phyloP scores from a whole-genome alignment of 2,113 vertebrate genomes.

The Psilopsiagon aymara region DNA sequence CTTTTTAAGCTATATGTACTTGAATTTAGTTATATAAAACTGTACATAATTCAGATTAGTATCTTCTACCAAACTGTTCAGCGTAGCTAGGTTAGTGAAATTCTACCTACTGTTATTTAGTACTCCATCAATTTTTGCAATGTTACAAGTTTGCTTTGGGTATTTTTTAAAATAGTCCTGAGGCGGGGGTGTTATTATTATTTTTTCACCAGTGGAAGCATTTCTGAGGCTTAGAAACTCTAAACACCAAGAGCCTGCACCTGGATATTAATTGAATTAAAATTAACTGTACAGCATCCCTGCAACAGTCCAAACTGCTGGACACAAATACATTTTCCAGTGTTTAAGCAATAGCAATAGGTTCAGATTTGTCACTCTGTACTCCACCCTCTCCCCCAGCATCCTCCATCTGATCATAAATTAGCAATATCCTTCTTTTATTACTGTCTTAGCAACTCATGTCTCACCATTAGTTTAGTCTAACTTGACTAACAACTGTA shows the following conservation, averaged over 20 bases:
- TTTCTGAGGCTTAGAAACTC: not conserved
- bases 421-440: not conserved
- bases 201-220: not conserved
- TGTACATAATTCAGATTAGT: not conserved
- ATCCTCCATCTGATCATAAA: not conserved
- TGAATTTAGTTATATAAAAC: not conserved
- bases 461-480: not conserved
- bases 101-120: not conserved
- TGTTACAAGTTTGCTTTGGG: not conserved
- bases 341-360: not conserved
- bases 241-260: not conserved
- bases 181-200: not conserved
- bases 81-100: not conserved
- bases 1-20: not conserved
- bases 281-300: not conserved
- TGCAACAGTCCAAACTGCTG: not conserved
- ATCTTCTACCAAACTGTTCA: not conserved
- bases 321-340: not conserved
- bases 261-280: not conserved
- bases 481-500: constrained; percentile 10
- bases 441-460: not conserved
- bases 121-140: not conserved
- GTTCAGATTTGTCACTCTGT: not conserved
- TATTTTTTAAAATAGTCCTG: not conserved
- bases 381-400: not conserved